Percentiles rank a stretch among this genome's conserved stretches.
Conservation (phyloP, 2,113 vertebrate species). For the Gymnogyps californianus region DNA sequence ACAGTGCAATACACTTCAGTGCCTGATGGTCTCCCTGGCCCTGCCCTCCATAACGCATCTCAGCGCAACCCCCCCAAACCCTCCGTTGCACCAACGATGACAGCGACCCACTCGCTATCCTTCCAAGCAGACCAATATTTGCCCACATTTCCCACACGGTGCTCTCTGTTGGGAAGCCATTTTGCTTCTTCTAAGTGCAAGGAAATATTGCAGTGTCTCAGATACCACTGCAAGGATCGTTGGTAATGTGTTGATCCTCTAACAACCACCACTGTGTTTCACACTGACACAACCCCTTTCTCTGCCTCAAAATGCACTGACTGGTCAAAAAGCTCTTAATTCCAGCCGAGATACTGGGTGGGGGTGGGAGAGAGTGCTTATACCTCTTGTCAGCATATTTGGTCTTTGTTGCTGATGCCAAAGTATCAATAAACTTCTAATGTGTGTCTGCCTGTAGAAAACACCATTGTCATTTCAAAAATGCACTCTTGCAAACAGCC, state of each 20-base stretch:
- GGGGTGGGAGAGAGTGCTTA: not conserved
- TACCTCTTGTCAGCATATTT: not conserved
- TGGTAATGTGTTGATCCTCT: not conserved
- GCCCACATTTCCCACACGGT: not conserved
- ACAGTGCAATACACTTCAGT: not conserved
- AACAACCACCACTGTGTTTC: not conserved
- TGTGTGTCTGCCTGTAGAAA: not conserved
- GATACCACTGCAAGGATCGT: not conserved
- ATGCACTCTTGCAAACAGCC: not conserved
- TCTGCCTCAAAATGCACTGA: not conserved
- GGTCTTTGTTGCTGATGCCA: not conserved
- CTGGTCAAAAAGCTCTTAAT: not conserved
- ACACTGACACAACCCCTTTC: not conserved
- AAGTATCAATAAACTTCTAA: not conserved
- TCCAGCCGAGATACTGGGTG: not conserved
- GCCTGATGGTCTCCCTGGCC: not conserved
- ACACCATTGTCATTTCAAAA: not conserved
- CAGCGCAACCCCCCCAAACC: not conserved
- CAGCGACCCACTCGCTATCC: not conserved
- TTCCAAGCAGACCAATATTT: not conserved
- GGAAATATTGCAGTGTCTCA: not conserved
- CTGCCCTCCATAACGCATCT: not conserved
- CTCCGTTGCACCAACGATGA: accelerated
- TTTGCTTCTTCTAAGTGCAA: not conserved
- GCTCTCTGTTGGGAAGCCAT: not conserved